phyloP scores from a whole-genome alignment of 2,888 invertebrate species.

The Acanthopleura granulata region DNA sequence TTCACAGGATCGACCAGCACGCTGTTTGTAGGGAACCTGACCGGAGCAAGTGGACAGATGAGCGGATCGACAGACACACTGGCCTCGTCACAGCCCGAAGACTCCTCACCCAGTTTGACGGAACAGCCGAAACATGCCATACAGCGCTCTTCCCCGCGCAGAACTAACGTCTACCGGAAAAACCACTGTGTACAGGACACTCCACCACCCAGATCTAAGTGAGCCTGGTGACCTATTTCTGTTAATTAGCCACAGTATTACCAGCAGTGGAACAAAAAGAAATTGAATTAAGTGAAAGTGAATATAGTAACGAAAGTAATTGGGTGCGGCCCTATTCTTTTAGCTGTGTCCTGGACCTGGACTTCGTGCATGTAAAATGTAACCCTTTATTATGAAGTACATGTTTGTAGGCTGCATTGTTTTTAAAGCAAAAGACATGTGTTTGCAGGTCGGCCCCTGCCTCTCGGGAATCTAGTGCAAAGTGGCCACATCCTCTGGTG shows the following conservation, averaged over 20 bases:
- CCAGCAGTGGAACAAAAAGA: no score
- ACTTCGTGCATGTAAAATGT: no score
- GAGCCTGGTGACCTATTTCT: no score
- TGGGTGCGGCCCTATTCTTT: no score
- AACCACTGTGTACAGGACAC: not conserved
- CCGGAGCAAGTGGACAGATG: not conserved
- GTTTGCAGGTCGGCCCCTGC: not conserved
- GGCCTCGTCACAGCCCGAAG: not conserved
- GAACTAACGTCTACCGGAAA: slow-evolving; percentile 11
- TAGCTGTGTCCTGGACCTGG: no score
- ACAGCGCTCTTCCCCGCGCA: not conserved
- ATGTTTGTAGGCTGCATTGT: no score
- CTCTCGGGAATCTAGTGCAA: not conserved
- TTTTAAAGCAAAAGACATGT: no score
- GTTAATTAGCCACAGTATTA: no score
- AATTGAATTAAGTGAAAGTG: no score
- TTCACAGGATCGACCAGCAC: not conserved
- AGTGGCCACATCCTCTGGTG: not conserved
- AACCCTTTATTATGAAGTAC: no score
- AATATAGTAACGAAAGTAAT: no score
- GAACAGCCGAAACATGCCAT: not conserved
- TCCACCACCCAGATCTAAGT: no score
- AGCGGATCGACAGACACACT: slow-evolving; percentile 2
- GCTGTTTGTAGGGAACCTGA: not conserved
- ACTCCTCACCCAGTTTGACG: not conserved